phyloP scores from a whole-genome alignment of 1,140 invertebrate species.

The Zaprionus lachaisei region DNA sequence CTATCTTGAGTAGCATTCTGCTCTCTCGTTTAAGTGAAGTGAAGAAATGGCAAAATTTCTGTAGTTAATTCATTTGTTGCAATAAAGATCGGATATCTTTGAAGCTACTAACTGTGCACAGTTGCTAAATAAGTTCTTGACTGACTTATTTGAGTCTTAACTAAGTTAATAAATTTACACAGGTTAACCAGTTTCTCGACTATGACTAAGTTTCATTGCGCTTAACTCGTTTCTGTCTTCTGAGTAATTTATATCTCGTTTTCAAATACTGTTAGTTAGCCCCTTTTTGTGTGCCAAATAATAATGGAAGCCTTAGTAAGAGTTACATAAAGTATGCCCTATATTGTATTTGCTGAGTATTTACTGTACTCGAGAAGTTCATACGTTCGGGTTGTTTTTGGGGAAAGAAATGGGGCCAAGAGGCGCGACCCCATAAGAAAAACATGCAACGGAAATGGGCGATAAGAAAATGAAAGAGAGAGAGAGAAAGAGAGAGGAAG shows the following conservation, averaged over 20 bases:
- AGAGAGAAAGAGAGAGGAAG: background rate
- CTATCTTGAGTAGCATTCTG: no score
- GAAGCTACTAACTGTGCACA: no score
- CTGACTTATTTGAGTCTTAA: background rate
- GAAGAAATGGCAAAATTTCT: no score
- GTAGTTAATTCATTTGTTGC: no score
- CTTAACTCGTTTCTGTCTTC: background rate
- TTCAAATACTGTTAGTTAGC: background rate
- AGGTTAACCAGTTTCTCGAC: background rate
- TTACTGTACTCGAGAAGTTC: conserved; percentile 32
- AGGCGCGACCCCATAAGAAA: conserved; percentile 59
- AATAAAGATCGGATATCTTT: no score
- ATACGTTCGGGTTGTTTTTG: conserved; percentile 33
- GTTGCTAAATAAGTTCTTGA: no score
- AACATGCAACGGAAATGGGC: conserved; percentile 65
- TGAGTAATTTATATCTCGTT: background rate
- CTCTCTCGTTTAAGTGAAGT: no score
- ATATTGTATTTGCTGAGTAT: conserved; percentile 25
- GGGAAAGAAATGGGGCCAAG: conserved; percentile 52
- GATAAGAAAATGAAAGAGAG: conserved; percentile 24
- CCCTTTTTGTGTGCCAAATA: background rate
- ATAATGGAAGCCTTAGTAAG: conserved; percentile 4
- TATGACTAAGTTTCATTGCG: background rate
- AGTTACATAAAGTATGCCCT: background rate
- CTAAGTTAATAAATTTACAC: background rate